Percentiles rank a stretch among this genome's conserved stretches.
Evolutionary conservation across 35 echinoderm and acorn worm genomes (phyloP).

Genomic region (Ophiothrix spiculata): DNA sequence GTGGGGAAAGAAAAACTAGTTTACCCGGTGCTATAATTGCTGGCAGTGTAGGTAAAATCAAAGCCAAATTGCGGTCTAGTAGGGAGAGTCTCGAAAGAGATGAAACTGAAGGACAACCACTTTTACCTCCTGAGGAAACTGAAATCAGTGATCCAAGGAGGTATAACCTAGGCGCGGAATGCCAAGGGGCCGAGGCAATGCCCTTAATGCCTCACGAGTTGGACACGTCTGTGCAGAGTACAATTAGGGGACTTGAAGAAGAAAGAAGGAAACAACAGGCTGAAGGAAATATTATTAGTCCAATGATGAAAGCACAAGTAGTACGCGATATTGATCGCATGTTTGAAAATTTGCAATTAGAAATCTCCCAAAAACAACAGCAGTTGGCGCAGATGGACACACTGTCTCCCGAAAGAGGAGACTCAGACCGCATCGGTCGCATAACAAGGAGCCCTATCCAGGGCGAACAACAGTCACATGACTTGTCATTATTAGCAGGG

Average conservation of each 20-base stretch:
- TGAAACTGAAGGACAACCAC: background rate
- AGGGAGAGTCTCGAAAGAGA: conserved; percentile 37
- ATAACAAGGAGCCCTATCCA: conserved; percentile 39
- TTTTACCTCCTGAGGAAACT: background rate
- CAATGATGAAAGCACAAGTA: conserved; percentile 53
- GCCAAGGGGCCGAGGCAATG: conserved; percentile 1
- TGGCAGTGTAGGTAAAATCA: conserved; percentile 31
- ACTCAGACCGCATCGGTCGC: background rate
- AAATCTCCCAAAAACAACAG: conserved; percentile 45
- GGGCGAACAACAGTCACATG: conserved; percentile 72
- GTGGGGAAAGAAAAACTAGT: background rate
- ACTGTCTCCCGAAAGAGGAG: background rate
- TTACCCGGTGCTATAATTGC: background rate
- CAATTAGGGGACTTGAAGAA: background rate
- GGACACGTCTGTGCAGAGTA: background rate
- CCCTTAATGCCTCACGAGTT: background rate
- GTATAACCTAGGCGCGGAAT: background rate
- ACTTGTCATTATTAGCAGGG: conserved; percentile 75
- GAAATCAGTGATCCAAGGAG: background rate
- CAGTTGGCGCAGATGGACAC: conserved; percentile 15
- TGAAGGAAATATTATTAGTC: conserved; percentile 53
- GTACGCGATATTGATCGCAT: conserved; percentile 66
- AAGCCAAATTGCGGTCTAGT: conserved; percentile 19
- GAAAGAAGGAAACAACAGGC: conserved; percentile 36
- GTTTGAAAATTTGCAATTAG: conserved; percentile 85